Conservation (phyloP, 2,888 invertebrate genomes). For the Cheilosia impressa region DNA sequence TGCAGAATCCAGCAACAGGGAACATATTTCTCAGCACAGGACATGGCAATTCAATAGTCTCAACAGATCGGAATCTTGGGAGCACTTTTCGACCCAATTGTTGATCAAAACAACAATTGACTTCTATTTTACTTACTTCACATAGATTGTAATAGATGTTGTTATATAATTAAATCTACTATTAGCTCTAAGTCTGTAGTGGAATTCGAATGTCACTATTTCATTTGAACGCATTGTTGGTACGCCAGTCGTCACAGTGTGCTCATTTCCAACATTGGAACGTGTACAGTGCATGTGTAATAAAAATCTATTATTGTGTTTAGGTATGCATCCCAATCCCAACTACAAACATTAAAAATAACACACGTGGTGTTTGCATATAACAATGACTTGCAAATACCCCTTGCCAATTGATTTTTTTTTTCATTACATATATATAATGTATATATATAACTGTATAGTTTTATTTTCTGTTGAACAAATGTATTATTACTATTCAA, state of each 20-base stretch:
- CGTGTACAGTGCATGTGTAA: slow-evolving; percentile 11
- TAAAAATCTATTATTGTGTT: slow-evolving; percentile 28
- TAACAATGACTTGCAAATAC: slow-evolving; percentile 1
- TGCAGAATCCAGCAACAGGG: slow-evolving; percentile 76
- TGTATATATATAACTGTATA: slow-evolving; percentile 27
- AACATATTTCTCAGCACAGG: slow-evolving; percentile 77
- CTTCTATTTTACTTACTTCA: slow-evolving; percentile 7
- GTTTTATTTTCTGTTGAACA: slow-evolving; percentile 21
- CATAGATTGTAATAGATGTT: slow-evolving; percentile 9
- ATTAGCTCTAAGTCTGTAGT: slow-evolving; percentile 36
- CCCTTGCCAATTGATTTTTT: slow-evolving; percentile 40
- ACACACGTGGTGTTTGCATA: slow-evolving; percentile 3
- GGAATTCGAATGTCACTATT: slow-evolving; percentile 33
- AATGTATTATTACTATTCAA: slow-evolving; percentile 10
- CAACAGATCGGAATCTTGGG: slow-evolving; percentile 78
- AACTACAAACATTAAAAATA: not conserved
- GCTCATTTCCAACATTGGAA: slow-evolving; percentile 21
- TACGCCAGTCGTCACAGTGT: not conserved
- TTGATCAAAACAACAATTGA: slow-evolving; percentile 59
- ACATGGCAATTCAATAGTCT: slow-evolving; percentile 76
- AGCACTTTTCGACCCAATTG: slow-evolving; percentile 78
- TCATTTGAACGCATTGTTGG: not conserved
- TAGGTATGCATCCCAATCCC: slow-evolving; percentile 6
- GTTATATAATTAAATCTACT: slow-evolving; percentile 22
- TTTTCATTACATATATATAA: not conserved